These are phyloP conservation scores for Cerastis rubricosa DNA, from an alignment of 2,888 invertebrate species.

Conservation along the genomic window DNA sequence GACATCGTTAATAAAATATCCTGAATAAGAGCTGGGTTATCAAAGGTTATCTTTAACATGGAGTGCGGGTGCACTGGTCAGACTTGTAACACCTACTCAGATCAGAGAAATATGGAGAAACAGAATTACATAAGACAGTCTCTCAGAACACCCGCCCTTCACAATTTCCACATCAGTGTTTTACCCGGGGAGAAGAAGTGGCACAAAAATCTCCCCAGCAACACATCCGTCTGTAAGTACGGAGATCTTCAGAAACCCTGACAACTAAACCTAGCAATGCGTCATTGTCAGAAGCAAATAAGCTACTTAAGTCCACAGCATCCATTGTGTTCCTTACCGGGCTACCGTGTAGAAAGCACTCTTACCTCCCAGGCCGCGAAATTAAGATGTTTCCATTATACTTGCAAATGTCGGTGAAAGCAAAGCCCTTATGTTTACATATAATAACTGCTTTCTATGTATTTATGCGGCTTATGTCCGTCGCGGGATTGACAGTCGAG, in stretches of 20 bases:
- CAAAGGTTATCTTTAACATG: too few relatives aligned
- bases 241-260: neutral
- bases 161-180: neutral
- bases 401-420: slow-evolving; percentile 67
- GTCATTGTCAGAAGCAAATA: slow-evolving; percentile 32
- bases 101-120: neutral
- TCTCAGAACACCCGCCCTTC: neutral
- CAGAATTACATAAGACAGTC: neutral
- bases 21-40: too few relatives aligned
- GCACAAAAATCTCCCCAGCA: neutral
- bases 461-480: slow-evolving; percentile 59
- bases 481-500: slow-evolving; percentile 46
- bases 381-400: slow-evolving; percentile 66
- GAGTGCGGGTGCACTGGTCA: neutral
- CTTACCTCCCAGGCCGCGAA: slow-evolving; percentile 54
- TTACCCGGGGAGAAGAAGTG: neutral
- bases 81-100: too few relatives aligned
- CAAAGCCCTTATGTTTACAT: slow-evolving; percentile 61
- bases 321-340: slow-evolving; percentile 57
- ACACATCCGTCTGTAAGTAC: neutral
- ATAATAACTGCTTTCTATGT: slow-evolving; percentile 67
- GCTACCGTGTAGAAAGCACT: slow-evolving; percentile 48
- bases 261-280: slow-evolving; percentile 18
- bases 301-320: slow-evolving; percentile 27
- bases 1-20: neutral